Conservation (phyloP, 1,140 invertebrate species). For the Hydropsyche tenuis region DNA sequence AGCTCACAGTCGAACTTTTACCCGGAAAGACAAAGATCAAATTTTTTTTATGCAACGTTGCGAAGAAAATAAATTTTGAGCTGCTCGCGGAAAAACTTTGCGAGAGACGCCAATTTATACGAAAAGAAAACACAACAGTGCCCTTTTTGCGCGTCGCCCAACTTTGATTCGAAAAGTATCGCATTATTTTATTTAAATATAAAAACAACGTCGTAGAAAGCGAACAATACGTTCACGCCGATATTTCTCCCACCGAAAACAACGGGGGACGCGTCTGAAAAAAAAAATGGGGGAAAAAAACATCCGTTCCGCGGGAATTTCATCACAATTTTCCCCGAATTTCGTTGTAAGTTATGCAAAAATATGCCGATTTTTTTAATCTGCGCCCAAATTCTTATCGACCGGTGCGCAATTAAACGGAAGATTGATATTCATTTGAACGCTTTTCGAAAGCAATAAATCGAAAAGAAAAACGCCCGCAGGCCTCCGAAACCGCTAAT, state of each 20-base stretch:
- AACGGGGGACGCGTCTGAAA: too few species aligned
- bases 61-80: neutral
- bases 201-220: too few species aligned
- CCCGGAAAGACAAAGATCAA: neutral
- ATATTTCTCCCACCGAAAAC: too few species aligned
- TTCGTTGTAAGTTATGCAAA: constrained; percentile 3
- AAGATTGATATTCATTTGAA: constrained; percentile 26
- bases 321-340: neutral
- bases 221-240: too few species aligned
- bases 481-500: constrained; percentile 8
- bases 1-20: too few species aligned
- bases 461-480: constrained; percentile 5
- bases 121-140: neutral
- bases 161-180: neutral
- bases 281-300: neutral
- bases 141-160: neutral
- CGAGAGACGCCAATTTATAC: neutral
- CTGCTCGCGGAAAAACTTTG: neutral
- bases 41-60: constrained; percentile 3
- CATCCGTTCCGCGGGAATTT: neutral
- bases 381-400: neutral
- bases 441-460: neutral
- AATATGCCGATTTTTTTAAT: constrained; percentile 4
- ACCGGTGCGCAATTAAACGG: constrained; percentile 3
- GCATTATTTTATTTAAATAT: neutral